These are phyloP conservation scores for Etheostoma spectabile DNA, from an alignment of 2,113 vertebrate species.

Conservation along the genomic window DNA sequence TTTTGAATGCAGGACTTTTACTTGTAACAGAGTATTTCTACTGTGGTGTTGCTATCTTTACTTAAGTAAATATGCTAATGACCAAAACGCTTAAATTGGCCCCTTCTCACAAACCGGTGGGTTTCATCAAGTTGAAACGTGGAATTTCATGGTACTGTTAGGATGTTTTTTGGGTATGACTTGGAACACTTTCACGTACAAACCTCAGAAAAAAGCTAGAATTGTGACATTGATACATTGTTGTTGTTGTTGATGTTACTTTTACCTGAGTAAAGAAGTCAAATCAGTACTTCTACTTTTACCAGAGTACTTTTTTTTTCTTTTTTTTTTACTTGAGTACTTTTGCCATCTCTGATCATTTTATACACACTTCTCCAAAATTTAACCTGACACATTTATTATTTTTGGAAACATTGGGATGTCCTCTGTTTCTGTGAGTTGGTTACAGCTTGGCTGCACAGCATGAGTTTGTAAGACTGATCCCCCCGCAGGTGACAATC, in stretches of 20 bases:
- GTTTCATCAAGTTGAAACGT: not conserved
- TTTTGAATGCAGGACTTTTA: no score
- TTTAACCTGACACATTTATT: not conserved
- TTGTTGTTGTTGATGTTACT: no score
- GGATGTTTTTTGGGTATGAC: not conserved
- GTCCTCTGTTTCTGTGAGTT: not conserved
- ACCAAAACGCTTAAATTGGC: no score
- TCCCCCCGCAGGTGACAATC: not conserved
- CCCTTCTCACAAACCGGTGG: slow-evolving; percentile 13
- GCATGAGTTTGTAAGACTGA: not conserved
- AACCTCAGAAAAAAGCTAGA: not conserved
- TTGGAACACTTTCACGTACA: not conserved
- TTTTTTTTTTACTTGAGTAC: no score
- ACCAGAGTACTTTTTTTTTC: no score
- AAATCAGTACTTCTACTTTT: no score
- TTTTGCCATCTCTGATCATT: not conserved
- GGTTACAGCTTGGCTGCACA: not conserved
- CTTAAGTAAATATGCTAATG: not conserved
- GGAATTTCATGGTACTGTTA: not conserved
- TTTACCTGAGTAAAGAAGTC: no score
- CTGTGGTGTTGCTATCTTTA: no score
- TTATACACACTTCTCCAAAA: not conserved
- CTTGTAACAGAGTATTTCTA: no score
- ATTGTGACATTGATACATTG: no score
- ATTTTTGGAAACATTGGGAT: not conserved